Evolutionary conservation across 2,888 invertebrate genomes (phyloP).

Genomic region (Thecophora atra): DNA sequence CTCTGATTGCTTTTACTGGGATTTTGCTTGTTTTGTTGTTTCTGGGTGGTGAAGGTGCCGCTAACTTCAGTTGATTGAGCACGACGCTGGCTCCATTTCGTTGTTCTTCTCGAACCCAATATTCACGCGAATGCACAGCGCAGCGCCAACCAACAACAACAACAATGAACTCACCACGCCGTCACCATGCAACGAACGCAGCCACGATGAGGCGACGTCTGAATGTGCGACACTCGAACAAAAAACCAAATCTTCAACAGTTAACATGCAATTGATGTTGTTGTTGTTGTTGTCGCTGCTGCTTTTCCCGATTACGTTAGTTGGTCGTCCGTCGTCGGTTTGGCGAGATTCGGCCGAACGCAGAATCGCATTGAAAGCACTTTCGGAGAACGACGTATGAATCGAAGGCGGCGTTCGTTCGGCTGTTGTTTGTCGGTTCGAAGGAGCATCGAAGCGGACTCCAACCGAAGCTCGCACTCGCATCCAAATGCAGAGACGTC

Average conservation of each 20-base stretch:
- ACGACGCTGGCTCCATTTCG: conserved; percentile 11
- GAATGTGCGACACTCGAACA: conserved; percentile 4
- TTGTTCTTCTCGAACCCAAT: conserved; percentile 7
- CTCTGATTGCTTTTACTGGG: conserved; percentile 5
- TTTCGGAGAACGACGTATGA: background rate
- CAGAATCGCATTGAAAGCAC: background rate
- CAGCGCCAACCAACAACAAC: conserved; percentile 2
- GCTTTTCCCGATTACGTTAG: conserved; percentile 24
- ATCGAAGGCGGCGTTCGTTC: conserved; percentile 8
- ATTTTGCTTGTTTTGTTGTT: conserved; percentile 7
- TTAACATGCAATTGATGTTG: background rate
- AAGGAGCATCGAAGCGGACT: conserved; percentile 12
- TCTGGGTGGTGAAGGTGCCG: conserved; percentile 9
- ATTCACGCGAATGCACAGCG: conserved; percentile 28
- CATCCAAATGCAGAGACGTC: too few relatives aligned
- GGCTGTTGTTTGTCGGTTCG: background rate
- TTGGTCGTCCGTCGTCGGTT: background rate
- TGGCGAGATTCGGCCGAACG: conserved; percentile 3
- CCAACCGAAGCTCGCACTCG: conserved; percentile 10
- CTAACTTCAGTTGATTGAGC: conserved; percentile 60
- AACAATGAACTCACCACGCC: conserved; percentile 7
- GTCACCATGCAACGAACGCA: conserved; percentile 4
- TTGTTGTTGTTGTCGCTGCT: conserved; percentile 5
- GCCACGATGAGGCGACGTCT: background rate
- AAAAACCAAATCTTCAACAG: conserved; percentile 1